These are phyloP conservation scores for Cephus rjabovi DNA, from an alignment of 2,888 invertebrate species.

Conservation along the genomic window DNA sequence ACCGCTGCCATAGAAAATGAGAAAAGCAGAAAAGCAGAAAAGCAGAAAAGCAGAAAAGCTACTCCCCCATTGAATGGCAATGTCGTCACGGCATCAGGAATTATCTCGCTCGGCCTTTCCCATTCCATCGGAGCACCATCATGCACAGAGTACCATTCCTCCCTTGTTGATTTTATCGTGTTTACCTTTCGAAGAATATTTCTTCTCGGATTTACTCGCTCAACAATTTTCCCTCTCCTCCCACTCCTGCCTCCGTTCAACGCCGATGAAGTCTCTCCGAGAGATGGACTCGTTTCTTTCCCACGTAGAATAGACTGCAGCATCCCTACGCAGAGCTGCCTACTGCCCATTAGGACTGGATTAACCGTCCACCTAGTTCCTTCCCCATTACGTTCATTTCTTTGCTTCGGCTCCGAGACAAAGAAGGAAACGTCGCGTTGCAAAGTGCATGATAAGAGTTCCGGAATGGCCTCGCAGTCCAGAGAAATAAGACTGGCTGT, in stretches of 20 bases:
- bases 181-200: conserved; percentile 48
- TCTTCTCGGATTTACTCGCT: conserved; percentile 7
- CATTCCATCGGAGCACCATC: conserved; percentile 16
- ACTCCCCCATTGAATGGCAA: conserved; percentile 24
- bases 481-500: background rate
- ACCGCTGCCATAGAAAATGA: conserved; percentile 14
- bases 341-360: background rate
- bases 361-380: background rate
- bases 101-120: conserved; percentile 42
- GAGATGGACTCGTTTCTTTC: background rate
- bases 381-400: background rate
- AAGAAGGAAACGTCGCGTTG: background rate
- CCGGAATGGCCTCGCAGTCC: background rate
- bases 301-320: background rate
- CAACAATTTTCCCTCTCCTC: background rate
- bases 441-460: background rate
- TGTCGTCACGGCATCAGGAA: conserved; percentile 47
- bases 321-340: background rate
- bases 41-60: background rate
- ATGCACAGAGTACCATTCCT: background rate
- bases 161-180: conserved; percentile 61
- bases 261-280: background rate
- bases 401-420: background rate
- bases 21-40: background rate
- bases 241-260: conserved; percentile 18